Evolutionary conservation across 2,113 vertebrate species (phyloP).

Genomic region (Limnothrissa miodon): DNA sequence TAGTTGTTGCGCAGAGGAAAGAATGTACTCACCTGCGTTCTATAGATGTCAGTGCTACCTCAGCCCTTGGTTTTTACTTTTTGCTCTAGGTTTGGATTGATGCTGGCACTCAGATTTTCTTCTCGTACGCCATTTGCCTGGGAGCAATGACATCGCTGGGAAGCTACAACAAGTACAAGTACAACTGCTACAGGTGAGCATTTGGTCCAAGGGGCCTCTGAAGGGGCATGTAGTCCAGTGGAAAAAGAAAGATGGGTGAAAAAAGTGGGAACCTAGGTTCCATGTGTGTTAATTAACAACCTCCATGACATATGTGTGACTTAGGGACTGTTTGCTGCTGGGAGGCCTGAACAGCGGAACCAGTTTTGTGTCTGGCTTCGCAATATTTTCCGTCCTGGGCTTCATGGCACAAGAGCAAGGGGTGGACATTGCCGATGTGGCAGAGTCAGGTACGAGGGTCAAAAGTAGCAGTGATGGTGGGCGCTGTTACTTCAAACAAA

Average conservation of each 20-base stretch:
- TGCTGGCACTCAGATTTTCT: conserved; percentile 98
- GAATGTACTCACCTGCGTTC: not conserved
- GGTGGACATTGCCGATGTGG: conserved; percentile 99
- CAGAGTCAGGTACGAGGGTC: conserved; percentile 99
- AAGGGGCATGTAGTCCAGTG: conserved; percentile 40
- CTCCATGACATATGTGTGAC: conserved; percentile 99
- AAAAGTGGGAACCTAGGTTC: conserved; percentile 57
- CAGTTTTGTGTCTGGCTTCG: conserved; percentile 99
- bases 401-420: conserved; percentile 99
- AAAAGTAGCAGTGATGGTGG: conserved; percentile 92
- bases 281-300: conserved; percentile 97
- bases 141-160: conserved; percentile 99
- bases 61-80: not conserved
- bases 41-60: not conserved
- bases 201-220: conserved; percentile 50
- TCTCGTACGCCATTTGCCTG: conserved; percentile 98
- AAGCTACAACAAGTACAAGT: conserved; percentile 99
- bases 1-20: not conserved
- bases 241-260: conserved; percentile 31
- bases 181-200: conserved; percentile 99
- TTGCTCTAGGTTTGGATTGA: conserved; percentile 91
- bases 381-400: conserved; percentile 99
- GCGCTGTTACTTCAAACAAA: conserved; percentile 83
- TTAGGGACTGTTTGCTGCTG: conserved; percentile 99
- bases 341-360: conserved; percentile 99